phyloP scores from a whole-genome alignment of 2,797 vertebrate species.

The Gadopsis bispinosus region DNA sequence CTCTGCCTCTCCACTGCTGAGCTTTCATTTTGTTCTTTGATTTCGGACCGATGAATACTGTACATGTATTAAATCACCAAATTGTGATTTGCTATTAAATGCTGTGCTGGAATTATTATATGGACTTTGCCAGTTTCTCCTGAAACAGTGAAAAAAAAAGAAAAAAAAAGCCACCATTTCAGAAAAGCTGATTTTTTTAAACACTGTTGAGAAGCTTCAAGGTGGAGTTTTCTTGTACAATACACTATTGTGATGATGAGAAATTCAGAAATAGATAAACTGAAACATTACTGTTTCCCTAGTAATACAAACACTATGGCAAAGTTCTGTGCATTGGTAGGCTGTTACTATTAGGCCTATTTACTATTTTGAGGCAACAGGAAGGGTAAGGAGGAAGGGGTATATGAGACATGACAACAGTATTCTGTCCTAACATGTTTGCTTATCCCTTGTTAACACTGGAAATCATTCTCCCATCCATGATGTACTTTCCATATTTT shows the following conservation, averaged over 20 bases:
- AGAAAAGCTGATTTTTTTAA: background rate
- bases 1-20: background rate
- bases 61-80: background rate
- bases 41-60: background rate
- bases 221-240: slow-evolving; percentile 17
- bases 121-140: background rate
- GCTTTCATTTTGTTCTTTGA: background rate
- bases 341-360: background rate
- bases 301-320: slow-evolving; percentile 18
- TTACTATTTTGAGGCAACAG: background rate
- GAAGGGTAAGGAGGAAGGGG: background rate
- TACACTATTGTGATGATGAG: slow-evolving; percentile 6
- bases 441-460: slow-evolving; percentile 25
- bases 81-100: background rate
- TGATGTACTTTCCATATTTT: background rate
- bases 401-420: slow-evolving; percentile 1
- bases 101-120: background rate
- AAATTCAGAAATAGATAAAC: slow-evolving; percentile 27
- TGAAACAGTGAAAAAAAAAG: background rate
- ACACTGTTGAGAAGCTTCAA: slow-evolving; percentile 7
- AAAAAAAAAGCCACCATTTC: background rate
- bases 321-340: slow-evolving; percentile 8
- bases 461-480: slow-evolving; percentile 2
- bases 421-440: slow-evolving; percentile 3
- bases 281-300: slow-evolving; percentile 1